A percentile compares a stretch with the other conserved stretches of the same genome.
Conservation (phyloP, 2,113 vertebrate genomes). For the Mola mola region DNA sequence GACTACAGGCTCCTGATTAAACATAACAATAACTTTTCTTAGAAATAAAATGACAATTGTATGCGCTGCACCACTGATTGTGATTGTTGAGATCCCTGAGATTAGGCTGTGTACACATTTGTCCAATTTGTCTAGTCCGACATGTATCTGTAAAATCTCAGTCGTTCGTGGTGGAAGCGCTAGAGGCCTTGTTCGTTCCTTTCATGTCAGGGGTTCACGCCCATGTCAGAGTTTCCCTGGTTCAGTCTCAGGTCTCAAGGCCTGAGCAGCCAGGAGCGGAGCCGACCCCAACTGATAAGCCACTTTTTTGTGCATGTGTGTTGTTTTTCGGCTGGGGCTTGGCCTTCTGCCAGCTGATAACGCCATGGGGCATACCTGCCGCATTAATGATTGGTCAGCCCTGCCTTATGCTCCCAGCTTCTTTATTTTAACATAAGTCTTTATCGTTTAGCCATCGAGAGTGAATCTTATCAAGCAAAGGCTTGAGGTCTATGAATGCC, state of each 20-base stretch:
- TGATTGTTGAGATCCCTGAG: no score
- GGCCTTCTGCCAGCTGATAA: slow-evolving; percentile 72
- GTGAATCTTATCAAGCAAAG: slow-evolving; percentile 37
- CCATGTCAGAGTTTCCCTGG: slow-evolving; percentile 32
- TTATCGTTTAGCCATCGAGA: slow-evolving; percentile 37
- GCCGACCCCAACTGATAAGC: slow-evolving; percentile 57
- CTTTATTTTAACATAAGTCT: slow-evolving; percentile 63
- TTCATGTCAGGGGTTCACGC: slow-evolving; percentile 22
- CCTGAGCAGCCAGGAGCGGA: slow-evolving; percentile 45
- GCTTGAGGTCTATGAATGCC: neutral
- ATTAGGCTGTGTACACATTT: no score
- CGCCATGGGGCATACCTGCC: slow-evolving; percentile 68
- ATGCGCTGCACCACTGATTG: no score
- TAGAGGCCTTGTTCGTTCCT: slow-evolving; percentile 27
- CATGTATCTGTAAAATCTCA: neutral
- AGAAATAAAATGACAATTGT: no score
- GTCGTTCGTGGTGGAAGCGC: neutral
- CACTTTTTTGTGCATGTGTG: slow-evolving; percentile 19
- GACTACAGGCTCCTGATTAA: no score
- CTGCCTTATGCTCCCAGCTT: slow-evolving; percentile 51
- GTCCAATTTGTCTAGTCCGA: neutral
- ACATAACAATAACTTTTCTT: no score
- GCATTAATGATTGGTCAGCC: slow-evolving; percentile 79
- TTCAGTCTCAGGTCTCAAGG: slow-evolving; percentile 50
- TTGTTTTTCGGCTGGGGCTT: slow-evolving; percentile 56